phyloP scores from a whole-genome alignment of 2,888 invertebrate genomes.

The Mesorhabditis spiculigera region DNA sequence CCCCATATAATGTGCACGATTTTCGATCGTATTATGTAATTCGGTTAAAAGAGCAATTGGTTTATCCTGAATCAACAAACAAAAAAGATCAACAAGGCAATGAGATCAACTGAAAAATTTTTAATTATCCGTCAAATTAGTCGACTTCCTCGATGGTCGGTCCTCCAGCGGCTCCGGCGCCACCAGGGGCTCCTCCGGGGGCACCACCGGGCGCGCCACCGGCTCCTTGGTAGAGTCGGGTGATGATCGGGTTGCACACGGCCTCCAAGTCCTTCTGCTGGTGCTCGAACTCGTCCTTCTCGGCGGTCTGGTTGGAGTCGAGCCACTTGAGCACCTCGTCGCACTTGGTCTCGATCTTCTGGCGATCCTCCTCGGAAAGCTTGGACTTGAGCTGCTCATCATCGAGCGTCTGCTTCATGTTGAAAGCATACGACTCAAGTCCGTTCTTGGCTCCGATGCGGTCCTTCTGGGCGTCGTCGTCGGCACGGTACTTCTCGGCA shows the following conservation, averaged over 20 bases:
- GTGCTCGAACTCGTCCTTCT: slow-evolving; percentile 62
- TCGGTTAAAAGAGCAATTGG: too few species aligned
- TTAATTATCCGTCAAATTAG: slow-evolving; percentile 53
- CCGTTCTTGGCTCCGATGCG: slow-evolving; percentile 76
- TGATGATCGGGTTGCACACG: slow-evolving; percentile 88
- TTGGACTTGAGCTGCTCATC: slow-evolving; percentile 83
- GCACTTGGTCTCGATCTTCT: slow-evolving; percentile 79
- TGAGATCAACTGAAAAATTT: slow-evolving; percentile 1
- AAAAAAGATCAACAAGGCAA: neutral
- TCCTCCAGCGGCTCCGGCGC: slow-evolving; percentile 60
- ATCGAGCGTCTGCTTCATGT: slow-evolving; percentile 85
- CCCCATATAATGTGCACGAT: too few species aligned
- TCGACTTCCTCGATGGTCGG: slow-evolving; percentile 67
- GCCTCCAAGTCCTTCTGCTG: slow-evolving; percentile 89
- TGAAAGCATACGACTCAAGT: slow-evolving; percentile 84
- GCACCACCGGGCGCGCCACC: slow-evolving; percentile 67
- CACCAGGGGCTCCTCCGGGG: slow-evolving; percentile 70
- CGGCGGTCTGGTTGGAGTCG: slow-evolving; percentile 72
- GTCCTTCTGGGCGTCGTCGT: slow-evolving; percentile 67
- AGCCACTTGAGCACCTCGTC: slow-evolving; percentile 77
- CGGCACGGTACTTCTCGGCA: slow-evolving; percentile 81
- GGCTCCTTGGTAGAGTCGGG: slow-evolving; percentile 83
- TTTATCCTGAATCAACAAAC: too few species aligned
- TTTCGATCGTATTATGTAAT: too few species aligned
- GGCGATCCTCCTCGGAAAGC: slow-evolving; percentile 74